Percentiles rank a stretch among this genome's conserved stretches.
phyloP scores from a whole-genome alignment of 2,888 invertebrate species.

The Erannis defoliaria region DNA sequence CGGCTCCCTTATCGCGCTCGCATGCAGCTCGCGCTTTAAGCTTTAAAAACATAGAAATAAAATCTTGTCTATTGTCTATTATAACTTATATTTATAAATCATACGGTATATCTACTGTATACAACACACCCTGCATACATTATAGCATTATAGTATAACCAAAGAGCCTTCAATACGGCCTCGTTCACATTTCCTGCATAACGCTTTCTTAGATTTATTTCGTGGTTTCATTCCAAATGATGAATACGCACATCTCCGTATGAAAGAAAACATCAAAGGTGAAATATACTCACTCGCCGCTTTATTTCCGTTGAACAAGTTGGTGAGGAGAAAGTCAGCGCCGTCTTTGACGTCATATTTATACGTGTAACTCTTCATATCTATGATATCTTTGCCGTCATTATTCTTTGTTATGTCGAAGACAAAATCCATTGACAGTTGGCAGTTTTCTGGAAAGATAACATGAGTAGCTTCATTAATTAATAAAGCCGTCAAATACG shows the following conservation, averaged over 20 bases:
- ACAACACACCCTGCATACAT: background rate
- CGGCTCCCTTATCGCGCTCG: no score
- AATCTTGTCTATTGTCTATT: no score
- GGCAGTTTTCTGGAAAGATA: slow-evolving; percentile 60
- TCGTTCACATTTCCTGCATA: background rate
- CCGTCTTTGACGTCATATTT: slow-evolving; percentile 65
- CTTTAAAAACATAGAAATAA: no score
- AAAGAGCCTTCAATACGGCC: background rate
- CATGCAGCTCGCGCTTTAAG: no score
- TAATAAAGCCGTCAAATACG: background rate
- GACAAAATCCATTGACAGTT: slow-evolving; percentile 52
- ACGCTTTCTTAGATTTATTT: background rate
- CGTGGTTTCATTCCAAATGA: background rate
- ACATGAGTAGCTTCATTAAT: background rate
- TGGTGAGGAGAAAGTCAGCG: slow-evolving; percentile 63
- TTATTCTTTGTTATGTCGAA: slow-evolving; percentile 60
- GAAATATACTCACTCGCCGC: slow-evolving; percentile 65
- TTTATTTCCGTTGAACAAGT: slow-evolving; percentile 75
- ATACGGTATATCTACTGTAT: no score
- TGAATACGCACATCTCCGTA: background rate
- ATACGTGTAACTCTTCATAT: slow-evolving; percentile 62
- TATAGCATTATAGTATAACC: no score
- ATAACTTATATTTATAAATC: no score
- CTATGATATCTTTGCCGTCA: slow-evolving; percentile 61
- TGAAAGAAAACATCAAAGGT: slow-evolving; percentile 13